A percentile compares a stretch with the other conserved stretches of the same genome.
Evolutionary conservation across 2,888 invertebrate genomes (phyloP).

Genomic region (Chaitophorus viminalis): DNA sequence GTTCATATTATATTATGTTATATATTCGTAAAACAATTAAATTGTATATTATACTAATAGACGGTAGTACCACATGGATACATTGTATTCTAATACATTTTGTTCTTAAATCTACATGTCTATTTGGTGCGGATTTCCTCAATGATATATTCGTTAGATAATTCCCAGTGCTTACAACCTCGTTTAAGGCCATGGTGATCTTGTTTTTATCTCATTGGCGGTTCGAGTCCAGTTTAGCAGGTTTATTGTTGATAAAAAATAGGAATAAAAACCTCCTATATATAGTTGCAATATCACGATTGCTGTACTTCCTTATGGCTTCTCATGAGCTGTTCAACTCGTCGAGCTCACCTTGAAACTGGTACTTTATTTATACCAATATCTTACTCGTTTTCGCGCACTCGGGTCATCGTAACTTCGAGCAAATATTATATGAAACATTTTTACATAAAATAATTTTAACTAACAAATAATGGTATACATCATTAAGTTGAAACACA

Average conservation of each 20-base stretch:
- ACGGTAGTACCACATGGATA: not conserved
- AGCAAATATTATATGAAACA: conserved; percentile 11
- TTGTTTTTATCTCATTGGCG: conserved; percentile 38
- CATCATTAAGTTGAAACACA: not conserved
- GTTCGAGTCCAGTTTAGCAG: conserved; percentile 52
- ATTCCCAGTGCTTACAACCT: conserved; percentile 24
- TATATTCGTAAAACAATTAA: not conserved
- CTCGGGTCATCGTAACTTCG: conserved; percentile 31
- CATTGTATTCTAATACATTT: not conserved
- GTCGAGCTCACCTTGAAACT: conserved; percentile 53
- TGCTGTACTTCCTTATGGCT: conserved; percentile 51
- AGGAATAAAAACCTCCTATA: conserved; percentile 25
- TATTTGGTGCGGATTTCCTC: conserved; percentile 16
- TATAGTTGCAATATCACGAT: conserved; percentile 26
- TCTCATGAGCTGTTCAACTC: conserved; percentile 31
- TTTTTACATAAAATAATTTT: not conserved
- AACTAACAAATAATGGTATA: not conserved
- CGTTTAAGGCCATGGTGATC: conserved; percentile 50
- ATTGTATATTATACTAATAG: not conserved
- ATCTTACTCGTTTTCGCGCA: conserved; percentile 6
- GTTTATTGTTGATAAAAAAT: conserved; percentile 48
- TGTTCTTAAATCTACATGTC: not conserved
- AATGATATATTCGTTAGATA: not conserved
- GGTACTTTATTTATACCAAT: conserved; percentile 43
- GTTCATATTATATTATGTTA: not conserved